Base-by-base conservation (phyloP, 2,797 vertebrate genomes). In the Schizothorax lantsangensis region DNA sequence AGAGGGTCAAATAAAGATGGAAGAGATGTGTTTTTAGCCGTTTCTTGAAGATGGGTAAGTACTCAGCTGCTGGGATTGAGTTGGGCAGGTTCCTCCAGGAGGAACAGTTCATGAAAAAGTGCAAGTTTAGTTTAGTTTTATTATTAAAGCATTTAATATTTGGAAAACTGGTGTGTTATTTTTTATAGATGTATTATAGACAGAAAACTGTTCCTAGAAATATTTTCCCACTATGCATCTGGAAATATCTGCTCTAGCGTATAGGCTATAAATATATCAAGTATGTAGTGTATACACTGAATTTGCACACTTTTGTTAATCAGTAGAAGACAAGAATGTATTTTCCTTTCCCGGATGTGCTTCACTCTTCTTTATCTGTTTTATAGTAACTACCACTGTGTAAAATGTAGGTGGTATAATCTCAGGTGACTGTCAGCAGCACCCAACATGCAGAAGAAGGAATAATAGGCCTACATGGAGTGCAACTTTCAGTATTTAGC, bases 391-490 rank as follows among this genome's bases (percentile, higher is more conserved):
- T 73, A 30, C 52, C 30, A 15, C 72, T 38, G 57, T 64, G 72
- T 38, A 12, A 75, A 49, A 15, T 40, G 83, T 49, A 66, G 59
- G 59, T n/a, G 11, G 23, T 84, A 66, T n/a, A 49, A 84, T 26
- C 21, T 66, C 83, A 77, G 57, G 19, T 84, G 73, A 84, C 43
- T 75, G 57, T 77, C 72, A 64, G 66, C 21, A 49, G 57, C 14
- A 10, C 26, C 14, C 8, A 15, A 19, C 40, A 64, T 64, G 12
- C 21, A 77, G 52, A 74, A 15, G 69, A 83, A 40, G 26, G 1
- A 59, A 23, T 33, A 59, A 23, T 33, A 9, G 10, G 43, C 43
- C 38, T 12, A 12, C 15, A 30, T 36, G 33, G 6, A 14, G 6
- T 17, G n/a, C 8, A 47, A 71, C 33, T 69, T 68, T 17, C 21